Conservation (phyloP, 2,888 invertebrate genomes). For the Drosophila mercatorum region DNA sequence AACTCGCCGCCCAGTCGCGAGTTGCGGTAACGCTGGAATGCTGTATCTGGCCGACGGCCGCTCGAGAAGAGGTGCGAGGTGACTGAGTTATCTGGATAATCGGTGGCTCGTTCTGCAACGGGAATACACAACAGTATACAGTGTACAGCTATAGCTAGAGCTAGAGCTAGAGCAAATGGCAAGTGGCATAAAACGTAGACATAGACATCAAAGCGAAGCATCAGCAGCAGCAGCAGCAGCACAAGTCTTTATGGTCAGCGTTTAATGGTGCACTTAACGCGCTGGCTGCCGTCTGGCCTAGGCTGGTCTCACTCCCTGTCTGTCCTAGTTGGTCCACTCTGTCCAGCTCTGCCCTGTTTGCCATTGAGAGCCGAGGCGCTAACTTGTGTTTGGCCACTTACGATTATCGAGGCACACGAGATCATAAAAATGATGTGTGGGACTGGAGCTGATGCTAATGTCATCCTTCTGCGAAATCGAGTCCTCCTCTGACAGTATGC, state of each 20-base stretch:
- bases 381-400: slow-evolving; percentile 86
- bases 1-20: slow-evolving; percentile 94
- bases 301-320: slow-evolving; percentile 16
- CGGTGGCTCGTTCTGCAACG: slow-evolving; percentile 92
- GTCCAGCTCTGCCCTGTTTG: slow-evolving; percentile 18
- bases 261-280: slow-evolving; percentile 64
- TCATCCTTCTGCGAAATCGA: slow-evolving; percentile 95
- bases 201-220: slow-evolving; percentile 32
- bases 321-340: slow-evolving; percentile 8
- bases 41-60: slow-evolving; percentile 93
- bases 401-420: slow-evolving; percentile 95
- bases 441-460: slow-evolving; percentile 92
- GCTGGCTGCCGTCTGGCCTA: slow-evolving; percentile 38
- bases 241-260: slow-evolving; percentile 48
- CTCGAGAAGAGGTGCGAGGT: slow-evolving; percentile 93
- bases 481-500: slow-evolving; percentile 96
- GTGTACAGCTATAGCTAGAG: slow-evolving; percentile 8
- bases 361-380: slow-evolving; percentile 35
- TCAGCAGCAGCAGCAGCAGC: slow-evolving; percentile 49
- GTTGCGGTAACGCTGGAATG: slow-evolving; percentile 92
- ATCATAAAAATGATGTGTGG: slow-evolving; percentile 94
- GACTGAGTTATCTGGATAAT: slow-evolving; percentile 94
- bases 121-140: slow-evolving; percentile 50
- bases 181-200: slow-evolving; percentile 39
- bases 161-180: slow-evolving; percentile 19